Base-by-base conservation (phyloP, 1,140 invertebrate species). In the Phocides pigmalion region DNA sequence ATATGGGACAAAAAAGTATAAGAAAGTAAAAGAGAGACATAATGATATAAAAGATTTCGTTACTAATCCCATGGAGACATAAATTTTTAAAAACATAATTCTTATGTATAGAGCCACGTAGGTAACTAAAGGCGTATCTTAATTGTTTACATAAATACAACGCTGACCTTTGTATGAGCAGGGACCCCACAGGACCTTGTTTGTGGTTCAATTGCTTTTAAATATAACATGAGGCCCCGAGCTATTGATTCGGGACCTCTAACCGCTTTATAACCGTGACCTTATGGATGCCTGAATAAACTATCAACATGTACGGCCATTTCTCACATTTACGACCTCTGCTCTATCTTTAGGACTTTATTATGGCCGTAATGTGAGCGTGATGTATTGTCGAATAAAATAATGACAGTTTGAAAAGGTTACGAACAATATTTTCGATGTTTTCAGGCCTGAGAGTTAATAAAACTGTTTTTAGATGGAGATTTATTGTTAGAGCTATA, bases 201-300 rank as follows among this genome's bases (percentile, higher is more conserved):
- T 35, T 53, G 50, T 37, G 50, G 28, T 53, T 35, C 50, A 53
- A 53, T 53, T 39, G 32, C 28, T 20, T 53, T 53, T 53, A 53
- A 37, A 53, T 53, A 53, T 53, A 39, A 53, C 50, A 32, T 37
- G 14, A 20, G 50, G 32, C 22, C 25, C 15, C 22, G 15, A 17
- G 32, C 32, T 53, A 53, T 53, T 53, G 32, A 53, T 37, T 53
- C 39, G 32, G 49, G 49, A 51, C 8, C 49, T 28, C 46, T 37
- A 37, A 51, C 49, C 49, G 28, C 28, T 51, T 51, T 51, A 51
- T 51, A 51, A 37, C 5, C 49, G 25, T 37, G 25, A 32, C 47
- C 47, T 50, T 50, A 50, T 32, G 47, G 47, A 32, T 12, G 47
- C 49, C 25, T 51, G 49, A 51, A 51, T 51, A 51, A 51, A 51